A percentile compares a stretch with the other conserved stretches of the same genome.
These are phyloP conservation scores for Papilio polytes DNA, from an alignment of 1,140 invertebrate species.

Conservation along the genomic window DNA sequence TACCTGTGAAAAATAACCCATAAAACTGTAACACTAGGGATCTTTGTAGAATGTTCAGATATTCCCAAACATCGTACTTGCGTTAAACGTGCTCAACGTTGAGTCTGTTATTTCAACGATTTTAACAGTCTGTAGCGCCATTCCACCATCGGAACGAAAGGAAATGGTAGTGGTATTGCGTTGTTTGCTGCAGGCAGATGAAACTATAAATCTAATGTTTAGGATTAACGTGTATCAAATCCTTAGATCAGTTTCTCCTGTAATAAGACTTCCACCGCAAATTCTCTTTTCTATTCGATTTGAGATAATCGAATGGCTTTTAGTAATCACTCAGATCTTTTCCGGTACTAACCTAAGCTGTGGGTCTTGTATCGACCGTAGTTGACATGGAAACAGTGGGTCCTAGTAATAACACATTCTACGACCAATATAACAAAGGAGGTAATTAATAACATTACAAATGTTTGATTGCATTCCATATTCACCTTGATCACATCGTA, in stretches of 20 bases:
- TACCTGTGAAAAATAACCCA: background rate
- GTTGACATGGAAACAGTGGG: background rate
- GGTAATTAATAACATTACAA: background rate
- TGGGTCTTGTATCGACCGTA: background rate
- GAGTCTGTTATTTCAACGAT: slow-evolving; percentile 15
- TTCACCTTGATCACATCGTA: background rate
- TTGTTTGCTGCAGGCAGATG: background rate
- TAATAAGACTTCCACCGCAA: background rate
- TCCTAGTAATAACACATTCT: background rate
- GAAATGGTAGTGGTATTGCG: background rate
- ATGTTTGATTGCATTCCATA: slow-evolving; percentile 1
- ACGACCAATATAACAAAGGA: background rate
- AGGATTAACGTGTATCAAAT: background rate
- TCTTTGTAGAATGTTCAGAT: background rate
- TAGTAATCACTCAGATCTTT: background rate
- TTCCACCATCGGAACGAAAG: background rate
- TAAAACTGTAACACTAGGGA: background rate
- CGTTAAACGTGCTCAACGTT: background rate
- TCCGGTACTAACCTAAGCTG: too few species aligned
- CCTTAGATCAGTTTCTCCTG: too few species aligned
- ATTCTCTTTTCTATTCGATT: background rate
- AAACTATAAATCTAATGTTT: background rate
- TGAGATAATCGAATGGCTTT: background rate
- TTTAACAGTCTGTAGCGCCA: slow-evolving; percentile 11
- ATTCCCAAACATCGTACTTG: background rate